Evolutionary conservation across 1,140 invertebrate species (phyloP).

Genomic region (Cyclina sinensis): DNA sequence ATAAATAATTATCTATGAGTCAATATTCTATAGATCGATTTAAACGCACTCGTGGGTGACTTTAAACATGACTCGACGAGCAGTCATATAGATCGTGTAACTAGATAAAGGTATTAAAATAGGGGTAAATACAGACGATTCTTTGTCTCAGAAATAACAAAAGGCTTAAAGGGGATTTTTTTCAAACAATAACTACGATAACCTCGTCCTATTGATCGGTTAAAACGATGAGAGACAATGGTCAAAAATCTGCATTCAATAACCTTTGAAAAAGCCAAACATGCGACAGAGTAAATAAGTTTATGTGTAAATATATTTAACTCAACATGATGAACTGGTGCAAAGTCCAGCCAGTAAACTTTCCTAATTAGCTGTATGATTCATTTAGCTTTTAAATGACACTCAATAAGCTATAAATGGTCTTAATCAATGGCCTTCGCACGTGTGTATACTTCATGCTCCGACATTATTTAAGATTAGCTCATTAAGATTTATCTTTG

Average conservation of each 20-base stretch:
- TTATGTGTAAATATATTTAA: not conserved
- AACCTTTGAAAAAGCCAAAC: not conserved
- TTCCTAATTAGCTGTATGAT: constrained; percentile 35
- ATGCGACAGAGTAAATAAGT: not conserved
- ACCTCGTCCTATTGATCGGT: not conserved
- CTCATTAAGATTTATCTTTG: too few species aligned
- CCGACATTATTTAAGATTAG: too few species aligned
- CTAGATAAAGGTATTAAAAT: constrained; percentile 33
- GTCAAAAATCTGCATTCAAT: constrained; percentile 20
- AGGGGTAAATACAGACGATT: constrained; percentile 30
- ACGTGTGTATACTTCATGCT: too few species aligned
- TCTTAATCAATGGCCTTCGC: too few species aligned
- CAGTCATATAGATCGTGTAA: constrained; percentile 44
- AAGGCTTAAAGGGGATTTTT: constrained; percentile 4
- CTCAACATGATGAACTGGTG: not conserved
- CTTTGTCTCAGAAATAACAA: constrained; percentile 38
- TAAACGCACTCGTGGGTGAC: constrained; percentile 64
- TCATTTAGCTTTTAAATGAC: constrained; percentile 44
- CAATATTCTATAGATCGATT: constrained; percentile 68
- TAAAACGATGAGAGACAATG: not conserved
- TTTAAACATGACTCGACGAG: constrained; percentile 64
- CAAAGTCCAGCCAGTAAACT: constrained; percentile 35
- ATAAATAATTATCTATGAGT: constrained; percentile 59
- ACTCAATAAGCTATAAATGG: not conserved
- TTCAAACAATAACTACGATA: constrained; percentile 30